Evolutionary conservation across 2,888 invertebrate genomes (phyloP), one percentile per base, ranked within the genome.

Genomic region (Eulithis prunata): DNA sequence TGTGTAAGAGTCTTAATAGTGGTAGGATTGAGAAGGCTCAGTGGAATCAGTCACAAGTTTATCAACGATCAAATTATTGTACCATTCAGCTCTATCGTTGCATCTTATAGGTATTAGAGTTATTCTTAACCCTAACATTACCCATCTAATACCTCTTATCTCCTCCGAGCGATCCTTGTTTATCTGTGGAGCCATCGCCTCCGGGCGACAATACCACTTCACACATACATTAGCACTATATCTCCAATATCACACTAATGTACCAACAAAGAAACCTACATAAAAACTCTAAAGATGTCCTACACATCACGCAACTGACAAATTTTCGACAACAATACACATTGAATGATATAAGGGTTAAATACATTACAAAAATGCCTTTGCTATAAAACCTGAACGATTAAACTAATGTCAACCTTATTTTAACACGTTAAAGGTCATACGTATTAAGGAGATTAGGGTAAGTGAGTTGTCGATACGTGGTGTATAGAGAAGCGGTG

Each of bases 251-350:
- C 86, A 83, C 83, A 82, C 82, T 87, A 87, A 86, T 86, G 86
- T 82, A 82, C 81, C 84, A 78, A 82, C 78, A 83, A 83, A 72
- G 71, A 76, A 76, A 76, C 78, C 78, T 76, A 74, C 75, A 77
- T 70, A 72, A 77, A 79, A 78, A 68, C 74, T 71, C 77, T 74
- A 47, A 75, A 79, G 77, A 79, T 78, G 79, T 81, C 82, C 84
- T 84, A 85, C 85, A 84, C 88, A 86, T 86, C 85, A 83, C 84
- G 79, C 86, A 87, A 89, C 91, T 91, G 92, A 92, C 92, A 91
- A 92, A 91, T 91, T 91, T 88, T 76, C 76, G 80, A 87, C 87
- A 90, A 91, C 91, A 91, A 91, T 74, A 70, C 73, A 67, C 68
- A 73, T 66, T 87, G 84, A 83, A 86, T 86, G 83, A 85, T 87